Conservation (phyloP, 2,888 invertebrate species). For the Alviniconcha strummeri region DNA sequence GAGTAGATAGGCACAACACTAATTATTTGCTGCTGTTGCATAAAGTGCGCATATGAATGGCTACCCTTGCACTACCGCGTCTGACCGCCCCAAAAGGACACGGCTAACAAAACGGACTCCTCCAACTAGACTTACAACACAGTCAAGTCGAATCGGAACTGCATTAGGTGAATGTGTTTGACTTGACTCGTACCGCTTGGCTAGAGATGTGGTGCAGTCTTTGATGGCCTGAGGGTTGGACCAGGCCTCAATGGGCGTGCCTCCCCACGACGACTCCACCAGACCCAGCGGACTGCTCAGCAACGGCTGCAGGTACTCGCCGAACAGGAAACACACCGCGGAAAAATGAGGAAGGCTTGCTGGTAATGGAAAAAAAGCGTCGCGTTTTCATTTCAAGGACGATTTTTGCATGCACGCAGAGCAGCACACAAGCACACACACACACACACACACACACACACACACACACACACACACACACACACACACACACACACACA, state of each 20-base stretch:
- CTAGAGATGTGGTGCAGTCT: conserved; percentile 22
- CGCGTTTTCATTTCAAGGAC: no score
- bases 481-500: no score
- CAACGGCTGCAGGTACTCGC: conserved; percentile 60
- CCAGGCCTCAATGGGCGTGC: conserved; percentile 67
- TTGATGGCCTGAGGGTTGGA: conserved; percentile 57
- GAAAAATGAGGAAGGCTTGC: conserved; percentile 49
- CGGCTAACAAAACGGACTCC: not conserved
- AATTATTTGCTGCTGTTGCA: not conserved
- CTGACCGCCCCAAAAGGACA: not conserved
- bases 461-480: no score
- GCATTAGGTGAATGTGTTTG: not conserved
- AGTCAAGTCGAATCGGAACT: not conserved
- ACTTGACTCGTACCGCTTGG: no score
- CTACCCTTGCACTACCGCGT: not conserved
- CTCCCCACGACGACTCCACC: conserved; percentile 55
- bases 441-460: no score
- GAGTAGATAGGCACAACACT: no score
- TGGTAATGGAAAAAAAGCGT: no score
- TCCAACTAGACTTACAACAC: not conserved
- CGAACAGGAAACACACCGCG: conserved; percentile 69
- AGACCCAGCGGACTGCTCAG: conserved; percentile 64
- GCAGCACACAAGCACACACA: no score
- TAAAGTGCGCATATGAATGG: not conserved
- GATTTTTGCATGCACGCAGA: no score